Percentiles rank a stretch among this genome's conserved stretches.
These are phyloP conservation scores for Pantherophis guttatus DNA, from an alignment of 2,113 vertebrate genomes.

Conservation along the genomic window DNA sequence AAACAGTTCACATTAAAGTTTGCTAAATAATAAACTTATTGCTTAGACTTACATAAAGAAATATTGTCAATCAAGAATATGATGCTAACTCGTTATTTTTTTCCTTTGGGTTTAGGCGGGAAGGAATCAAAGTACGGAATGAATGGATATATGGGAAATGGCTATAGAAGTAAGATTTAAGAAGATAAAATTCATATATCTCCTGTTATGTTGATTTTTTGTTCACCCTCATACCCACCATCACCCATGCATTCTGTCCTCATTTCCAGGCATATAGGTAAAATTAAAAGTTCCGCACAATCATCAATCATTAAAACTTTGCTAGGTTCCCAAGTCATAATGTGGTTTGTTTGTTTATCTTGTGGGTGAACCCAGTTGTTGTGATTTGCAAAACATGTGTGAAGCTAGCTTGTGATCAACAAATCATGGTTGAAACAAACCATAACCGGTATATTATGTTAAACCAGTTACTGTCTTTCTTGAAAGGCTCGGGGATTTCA, in stretches of 20 bases:
- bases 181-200: background rate
- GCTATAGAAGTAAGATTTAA: slow-evolving; percentile 66
- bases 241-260: background rate
- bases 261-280: background rate
- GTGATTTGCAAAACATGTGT: background rate
- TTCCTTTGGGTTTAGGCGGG: slow-evolving; percentile 50
- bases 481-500: background rate
- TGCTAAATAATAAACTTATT: background rate
- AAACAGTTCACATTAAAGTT: background rate
- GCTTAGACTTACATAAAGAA: background rate
- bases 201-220: background rate
- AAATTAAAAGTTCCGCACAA: background rate
- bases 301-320: background rate
- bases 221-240: background rate
- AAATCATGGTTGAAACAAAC: background rate
- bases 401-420: background rate
- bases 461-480: background rate
- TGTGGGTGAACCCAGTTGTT: background rate
- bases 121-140: slow-evolving; percentile 67
- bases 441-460: background rate
- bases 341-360: background rate
- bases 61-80: background rate
- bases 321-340: background rate
- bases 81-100: background rate
- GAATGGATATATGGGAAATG: slow-evolving; percentile 75